Conservation (phyloP, 2,888 invertebrate genomes). For the Tetanocera ferruginea region DNA sequence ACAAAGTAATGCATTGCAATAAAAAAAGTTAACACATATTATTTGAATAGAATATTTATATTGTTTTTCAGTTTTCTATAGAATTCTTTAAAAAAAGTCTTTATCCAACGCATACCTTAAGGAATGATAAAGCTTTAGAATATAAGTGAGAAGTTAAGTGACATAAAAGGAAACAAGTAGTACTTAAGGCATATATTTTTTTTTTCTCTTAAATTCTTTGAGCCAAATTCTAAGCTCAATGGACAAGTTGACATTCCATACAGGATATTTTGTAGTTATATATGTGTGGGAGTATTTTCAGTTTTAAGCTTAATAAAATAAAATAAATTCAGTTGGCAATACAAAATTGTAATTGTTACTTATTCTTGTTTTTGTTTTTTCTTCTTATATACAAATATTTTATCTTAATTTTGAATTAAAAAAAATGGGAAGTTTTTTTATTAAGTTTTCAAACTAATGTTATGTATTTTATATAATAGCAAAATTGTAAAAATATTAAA, state of each 20-base stretch:
- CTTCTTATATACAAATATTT: conserved; percentile 40
- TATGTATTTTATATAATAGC: neutral
- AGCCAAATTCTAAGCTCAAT: too few relatives aligned
- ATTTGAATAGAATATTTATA: neutral
- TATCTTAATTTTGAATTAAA: conserved; percentile 10
- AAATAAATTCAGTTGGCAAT: neutral
- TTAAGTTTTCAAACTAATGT: conserved; percentile 1
- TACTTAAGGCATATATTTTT: too few relatives aligned
- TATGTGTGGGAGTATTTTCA: conserved; percentile 24
- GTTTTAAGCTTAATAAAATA: conserved; percentile 7
- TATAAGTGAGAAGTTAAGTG: too few relatives aligned
- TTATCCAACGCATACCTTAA: too few relatives aligned
- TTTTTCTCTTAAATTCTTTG: too few relatives aligned
- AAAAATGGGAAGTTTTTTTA: conserved; percentile 26
- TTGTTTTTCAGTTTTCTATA: neutral
- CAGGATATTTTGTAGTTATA: neutral
- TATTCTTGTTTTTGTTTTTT: conserved; percentile 18
- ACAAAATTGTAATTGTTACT: neutral
- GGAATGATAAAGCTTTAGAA: too few relatives aligned
- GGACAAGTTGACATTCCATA: too few relatives aligned
- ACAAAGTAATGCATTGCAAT: neutral
- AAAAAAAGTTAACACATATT: neutral
- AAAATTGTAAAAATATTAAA: neutral
- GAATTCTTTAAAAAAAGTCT: neutral
- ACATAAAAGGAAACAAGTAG: too few relatives aligned